Base-by-base conservation (phyloP, 2,113 vertebrate species). In the Ciconia stormi region DNA sequence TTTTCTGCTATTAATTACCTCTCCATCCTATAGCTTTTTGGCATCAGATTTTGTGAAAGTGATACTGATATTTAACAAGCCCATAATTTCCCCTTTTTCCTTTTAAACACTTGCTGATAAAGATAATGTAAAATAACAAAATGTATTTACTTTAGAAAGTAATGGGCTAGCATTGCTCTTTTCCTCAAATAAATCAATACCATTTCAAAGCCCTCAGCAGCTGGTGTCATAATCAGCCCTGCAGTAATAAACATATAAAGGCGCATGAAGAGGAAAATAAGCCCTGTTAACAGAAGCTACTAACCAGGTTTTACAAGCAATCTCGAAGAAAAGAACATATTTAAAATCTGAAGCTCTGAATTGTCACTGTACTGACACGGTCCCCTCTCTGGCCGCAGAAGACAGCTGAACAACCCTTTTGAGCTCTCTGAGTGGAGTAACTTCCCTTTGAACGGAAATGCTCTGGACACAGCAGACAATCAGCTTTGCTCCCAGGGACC, bases 401-500 rank as follows among this genome's bases (percentile, higher is more conserved):
- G 38, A 61, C 40, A 69, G 26, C 47, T 52, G 44, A 95, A 61
- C 47, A 82, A 42, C 29, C 27, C 53, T 36, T 86, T 29, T 50
- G 66, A 82, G 73, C 52, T 82, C 44, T 72, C 27, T 2, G 13
- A 89, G 70, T 27, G 70, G 58, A 87, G 59, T 44, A 77, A 49
- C 81, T 91, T 93, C 62, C 42, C 62, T 70, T 76, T 7, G 11
- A 88, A 77, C 58, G 58, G 70, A 80, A 95, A 70, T 59, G 62
- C 46, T 70, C 62, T 63, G 89, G 94, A 59, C 78, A 36, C 62
- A 82, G 71, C 74, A 87, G 81, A 95, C 94, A 93, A 87, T 94
- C 86, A 87, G 61, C 29, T 82, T 61, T 91, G 46, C 87, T 95
- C 78, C 78, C 66, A 42, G 70, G 78, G 80, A 95, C 71, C 89